Evolutionary conservation across 2,113 vertebrate genomes (phyloP), one percentile per base, ranked within the genome.

Genomic region (Perognathus longimembris): DNA sequence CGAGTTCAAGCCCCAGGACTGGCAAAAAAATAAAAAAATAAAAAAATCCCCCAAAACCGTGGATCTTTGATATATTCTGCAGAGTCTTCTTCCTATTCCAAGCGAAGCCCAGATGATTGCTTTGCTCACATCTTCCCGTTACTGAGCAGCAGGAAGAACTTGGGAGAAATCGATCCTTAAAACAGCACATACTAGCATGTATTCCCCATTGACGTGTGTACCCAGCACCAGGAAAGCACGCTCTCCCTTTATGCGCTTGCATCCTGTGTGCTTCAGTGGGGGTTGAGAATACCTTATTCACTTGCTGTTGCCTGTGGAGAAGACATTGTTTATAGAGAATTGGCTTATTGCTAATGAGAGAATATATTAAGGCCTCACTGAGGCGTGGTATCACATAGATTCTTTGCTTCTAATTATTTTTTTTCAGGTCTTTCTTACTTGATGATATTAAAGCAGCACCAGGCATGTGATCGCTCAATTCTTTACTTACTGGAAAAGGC

Each of bases 401-500:
- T 36, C 26, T 40, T 70, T 84, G 50, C 61, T 34, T 75, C 54
- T 78, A 86, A 91, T 66, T 42, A 45, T 14, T 79, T 79, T 61
- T 64, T 57, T 34, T 69, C 59, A 82, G 59, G 1, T 79, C 95
- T 93, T 80, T 80, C 71, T 82, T 95, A 36, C 54, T 93, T 66
- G 75, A 21, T 88, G 94, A 92, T 96, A 95, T 59, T 90, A 95
- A 83, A 82, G 88, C 82, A 95, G 92, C 93, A 85, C 45, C 74
- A 90, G 96, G 73, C 89, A 24, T 32, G 66, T 50, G 50, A 92
- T 96, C 91, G 50, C 30, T 96, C 93, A 91, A 38, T 90, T 85
- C 89, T 89, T 88, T 90, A 54, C 89, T 97, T 97, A 92, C 96
- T 94, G 96, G 95, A 97, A 97, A 87, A 94, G 81, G 83, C 90